Percentiles rank a stretch among this genome's conserved stretches.
Conservation (phyloP, 2,797 vertebrate genomes). For the Aeoliscus strigatus region DNA sequence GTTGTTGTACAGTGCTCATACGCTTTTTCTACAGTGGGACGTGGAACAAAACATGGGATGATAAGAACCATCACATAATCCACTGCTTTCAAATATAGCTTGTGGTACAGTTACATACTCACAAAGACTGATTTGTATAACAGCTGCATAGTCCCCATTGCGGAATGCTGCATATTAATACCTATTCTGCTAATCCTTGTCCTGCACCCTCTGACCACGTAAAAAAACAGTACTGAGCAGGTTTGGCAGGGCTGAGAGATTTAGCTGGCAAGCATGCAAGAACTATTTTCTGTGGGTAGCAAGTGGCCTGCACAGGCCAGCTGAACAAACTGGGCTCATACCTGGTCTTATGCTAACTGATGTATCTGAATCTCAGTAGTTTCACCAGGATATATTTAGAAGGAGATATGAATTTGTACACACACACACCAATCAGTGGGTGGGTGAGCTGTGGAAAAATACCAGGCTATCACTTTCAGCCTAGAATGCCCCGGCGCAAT, state of each 20-base stretch:
- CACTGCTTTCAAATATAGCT: slow-evolving; percentile 14
- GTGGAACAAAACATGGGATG: slow-evolving; percentile 1
- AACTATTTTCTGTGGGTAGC: slow-evolving; percentile 38
- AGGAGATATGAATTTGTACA: too few relatives aligned
- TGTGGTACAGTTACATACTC: slow-evolving; percentile 8
- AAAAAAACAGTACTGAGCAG: slow-evolving; percentile 20
- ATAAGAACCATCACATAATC: slow-evolving; percentile 9
- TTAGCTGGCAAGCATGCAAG: slow-evolving; percentile 39
- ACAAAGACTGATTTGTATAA: slow-evolving; percentile 29
- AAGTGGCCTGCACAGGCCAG: too few relatives aligned
- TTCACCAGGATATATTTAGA: too few relatives aligned
- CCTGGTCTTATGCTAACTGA: too few relatives aligned
- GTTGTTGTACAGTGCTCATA: slow-evolving; percentile 1
- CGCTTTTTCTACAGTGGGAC: slow-evolving; percentile 4
- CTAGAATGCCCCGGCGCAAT: too few relatives aligned
- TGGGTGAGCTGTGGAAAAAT: too few relatives aligned
- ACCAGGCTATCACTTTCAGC: too few relatives aligned
- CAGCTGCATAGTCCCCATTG: slow-evolving; percentile 33
- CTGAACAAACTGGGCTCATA: too few relatives aligned
- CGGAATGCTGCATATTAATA: slow-evolving; percentile 41
- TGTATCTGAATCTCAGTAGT: too few relatives aligned
- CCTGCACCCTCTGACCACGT: slow-evolving; percentile 33
- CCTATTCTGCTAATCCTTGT: slow-evolving; percentile 33
- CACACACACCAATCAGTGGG: too few relatives aligned
- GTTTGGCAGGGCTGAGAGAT: slow-evolving; percentile 37